Evolutionary conservation across 2,888 invertebrate species (phyloP), one percentile per base, ranked within the genome.

Genomic region (Sylvicola cinctus): DNA sequence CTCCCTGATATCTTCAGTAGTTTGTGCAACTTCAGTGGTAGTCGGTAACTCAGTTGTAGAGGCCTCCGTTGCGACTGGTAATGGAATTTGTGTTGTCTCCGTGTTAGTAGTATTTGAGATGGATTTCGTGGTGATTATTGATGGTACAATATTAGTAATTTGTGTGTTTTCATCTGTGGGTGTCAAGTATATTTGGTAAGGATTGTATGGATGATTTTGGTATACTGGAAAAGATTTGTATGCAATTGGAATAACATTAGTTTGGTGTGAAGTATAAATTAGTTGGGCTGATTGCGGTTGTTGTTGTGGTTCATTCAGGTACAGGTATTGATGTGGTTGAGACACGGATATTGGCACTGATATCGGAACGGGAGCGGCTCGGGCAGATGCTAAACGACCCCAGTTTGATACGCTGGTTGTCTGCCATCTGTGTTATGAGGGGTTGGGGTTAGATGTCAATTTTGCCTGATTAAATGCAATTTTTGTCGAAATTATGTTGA

Each of bases 381-480:
- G 20, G 20, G 20, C 20, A 20, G 20, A 20, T 20, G 20, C 20
- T 20, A 20, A 20, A 20, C 20, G 20, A 20, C 20, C 20, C 57
- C 56, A 56, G 31, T 44, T 38, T 38, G 49, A 46, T 25, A 53
- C 33, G 39, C 45, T 49, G 36, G 50, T 39, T 33, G 49, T 48
- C 41, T 46, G 48, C 54, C 55, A 52, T 42, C 46, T 45, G 37
- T 30, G 34, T 38, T 23, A 13, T 31, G 4, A 4, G 20, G 20
- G n/a, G 4, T 14, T n/a, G 8, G 13, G 16, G 17, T 31, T 31
- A 11, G 31, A 16, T 4, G 11, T 11, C 31, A 12, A 28, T 20
- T 20, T 20, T 20, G 20, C 5, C 20, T 20, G 20, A 6, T 4
- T 20, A 20, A 20, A 20, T 20, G 20, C 8, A 20, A 20, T 20